Base-by-base conservation (phyloP, 1,140 invertebrate genomes). In the Carcinoscorpius rotundicauda region DNA sequence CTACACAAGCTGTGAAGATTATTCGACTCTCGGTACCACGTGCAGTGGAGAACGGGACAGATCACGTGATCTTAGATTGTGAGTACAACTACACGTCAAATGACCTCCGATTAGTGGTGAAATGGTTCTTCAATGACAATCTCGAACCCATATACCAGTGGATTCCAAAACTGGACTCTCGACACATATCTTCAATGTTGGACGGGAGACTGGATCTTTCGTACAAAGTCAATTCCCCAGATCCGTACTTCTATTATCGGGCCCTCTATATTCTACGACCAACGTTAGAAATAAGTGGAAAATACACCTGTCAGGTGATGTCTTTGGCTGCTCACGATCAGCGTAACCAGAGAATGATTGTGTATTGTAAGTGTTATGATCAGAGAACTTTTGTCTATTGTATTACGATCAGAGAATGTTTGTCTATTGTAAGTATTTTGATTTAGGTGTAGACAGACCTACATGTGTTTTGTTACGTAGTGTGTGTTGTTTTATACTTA, bases 231-330 rank as follows among this genome's bases (percentile, higher is more conserved):
- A 85, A 84, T 57, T 48, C 60, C 6, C 78, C 82, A n/a, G 82
- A 87, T 72, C 79, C 82, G 62, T 76, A 81, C 71, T 86, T 84
- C 68, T 82, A 83, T 73, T 85, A 89, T 73, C 80, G 89, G 70
- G 88, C 87, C 5, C 80, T 91, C 71, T 85, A 85, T 74, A 85
- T 91, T 71, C 72, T 83, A 65, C 82, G 82, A 67, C 85, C 87
- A 4, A 85, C 83, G 10, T 83, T 85, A 49, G 85, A 89, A 68
- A 79, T 89, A 49, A 85, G 83, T 49, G 88, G 88, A 9, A 81
- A 84, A 67, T 91, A 89, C 73, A 87, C 81, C 52, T 91, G 89
- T 75, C 82, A 82, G 57, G 87, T 91, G 11, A 87, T 85, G n/a
- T 88, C 87, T 8, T 83, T 84, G 71, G 75, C 81, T 69, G 84